phyloP scores from a whole-genome alignment of 1,140 invertebrate species.

The Choristoneura fumiferana region DNA sequence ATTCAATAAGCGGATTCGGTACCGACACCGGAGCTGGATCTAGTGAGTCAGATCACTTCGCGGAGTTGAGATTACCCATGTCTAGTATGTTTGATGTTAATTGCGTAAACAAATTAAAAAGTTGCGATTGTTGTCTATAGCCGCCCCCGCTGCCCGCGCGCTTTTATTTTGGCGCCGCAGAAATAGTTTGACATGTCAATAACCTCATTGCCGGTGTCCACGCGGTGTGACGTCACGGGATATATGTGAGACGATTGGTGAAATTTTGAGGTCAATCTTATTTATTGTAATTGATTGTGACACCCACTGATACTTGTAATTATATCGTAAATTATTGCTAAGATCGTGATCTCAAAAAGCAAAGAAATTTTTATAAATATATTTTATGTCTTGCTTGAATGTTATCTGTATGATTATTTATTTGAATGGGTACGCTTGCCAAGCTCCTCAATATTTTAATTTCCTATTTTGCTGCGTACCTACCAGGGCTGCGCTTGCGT shows the following conservation, averaged over 20 bases:
- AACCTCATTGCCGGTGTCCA: conserved; percentile 70
- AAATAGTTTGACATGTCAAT: conserved; percentile 77
- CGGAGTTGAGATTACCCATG: too few relatives aligned
- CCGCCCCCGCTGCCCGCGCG: conserved; percentile 47
- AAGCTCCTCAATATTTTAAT: not conserved
- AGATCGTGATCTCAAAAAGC: conserved; percentile 22
- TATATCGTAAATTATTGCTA: conserved; percentile 31
- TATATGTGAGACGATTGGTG: conserved; percentile 36
- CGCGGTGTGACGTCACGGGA: conserved; percentile 63
- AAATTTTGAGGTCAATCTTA: conserved; percentile 71
- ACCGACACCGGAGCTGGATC: too few relatives aligned
- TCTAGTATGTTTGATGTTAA: conserved; percentile 18
- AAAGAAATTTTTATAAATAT: not conserved
- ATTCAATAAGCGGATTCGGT: too few relatives aligned
- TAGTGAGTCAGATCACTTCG: too few relatives aligned
- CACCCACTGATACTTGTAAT: conserved; percentile 36
- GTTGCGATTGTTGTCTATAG: conserved; percentile 21
- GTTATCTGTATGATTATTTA: conserved; percentile 1
- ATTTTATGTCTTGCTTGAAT: not conserved
- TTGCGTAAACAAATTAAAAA: conserved; percentile 29
- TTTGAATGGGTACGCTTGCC: not conserved
- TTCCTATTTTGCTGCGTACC: conserved; percentile 2
- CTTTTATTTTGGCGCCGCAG: conserved; percentile 72
- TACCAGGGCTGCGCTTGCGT: conserved; percentile 4
- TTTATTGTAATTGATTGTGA: conserved; percentile 59